Evolutionary conservation across 2,888 invertebrate genomes (phyloP).

Genomic region (Apocheima hispidaria): DNA sequence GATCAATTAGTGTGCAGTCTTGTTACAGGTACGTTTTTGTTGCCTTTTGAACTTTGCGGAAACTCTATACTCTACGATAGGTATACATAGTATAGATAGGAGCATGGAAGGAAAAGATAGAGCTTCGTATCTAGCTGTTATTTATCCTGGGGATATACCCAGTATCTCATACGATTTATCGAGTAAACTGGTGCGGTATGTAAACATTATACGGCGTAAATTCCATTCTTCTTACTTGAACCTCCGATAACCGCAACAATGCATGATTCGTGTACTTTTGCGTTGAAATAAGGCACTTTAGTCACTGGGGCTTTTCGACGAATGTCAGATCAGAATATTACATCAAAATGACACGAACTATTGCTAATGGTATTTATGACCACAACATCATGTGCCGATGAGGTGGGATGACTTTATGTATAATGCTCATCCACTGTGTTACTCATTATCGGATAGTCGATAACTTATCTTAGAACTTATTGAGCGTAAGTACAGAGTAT

Average conservation of each 20-base stretch:
- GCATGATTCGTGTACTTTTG: background rate
- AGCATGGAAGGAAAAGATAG: background rate
- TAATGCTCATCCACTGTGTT: background rate
- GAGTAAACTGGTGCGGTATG: background rate
- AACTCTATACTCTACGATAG: background rate
- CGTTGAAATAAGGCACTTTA: background rate
- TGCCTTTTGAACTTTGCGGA: slow-evolving; percentile 7
- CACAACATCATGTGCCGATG: background rate
- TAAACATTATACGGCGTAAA: background rate
- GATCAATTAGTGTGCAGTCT: slow-evolving; percentile 24
- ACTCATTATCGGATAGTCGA: background rate
- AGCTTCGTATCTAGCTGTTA: background rate
- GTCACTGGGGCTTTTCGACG: background rate
- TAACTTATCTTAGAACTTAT: slow-evolving; percentile 1
- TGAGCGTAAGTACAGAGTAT: no score
- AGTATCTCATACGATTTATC: background rate
- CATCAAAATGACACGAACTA: background rate
- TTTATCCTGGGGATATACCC: background rate
- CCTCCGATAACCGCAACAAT: background rate
- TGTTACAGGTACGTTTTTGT: slow-evolving; percentile 15
- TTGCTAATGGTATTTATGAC: background rate
- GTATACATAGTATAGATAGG: background rate
- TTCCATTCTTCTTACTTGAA: background rate
- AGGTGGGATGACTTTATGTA: background rate
- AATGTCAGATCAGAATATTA: background rate